These are phyloP conservation scores for Panulirus ornatus DNA, from an alignment of 1,140 invertebrate genomes.

Conservation along the genomic window DNA sequence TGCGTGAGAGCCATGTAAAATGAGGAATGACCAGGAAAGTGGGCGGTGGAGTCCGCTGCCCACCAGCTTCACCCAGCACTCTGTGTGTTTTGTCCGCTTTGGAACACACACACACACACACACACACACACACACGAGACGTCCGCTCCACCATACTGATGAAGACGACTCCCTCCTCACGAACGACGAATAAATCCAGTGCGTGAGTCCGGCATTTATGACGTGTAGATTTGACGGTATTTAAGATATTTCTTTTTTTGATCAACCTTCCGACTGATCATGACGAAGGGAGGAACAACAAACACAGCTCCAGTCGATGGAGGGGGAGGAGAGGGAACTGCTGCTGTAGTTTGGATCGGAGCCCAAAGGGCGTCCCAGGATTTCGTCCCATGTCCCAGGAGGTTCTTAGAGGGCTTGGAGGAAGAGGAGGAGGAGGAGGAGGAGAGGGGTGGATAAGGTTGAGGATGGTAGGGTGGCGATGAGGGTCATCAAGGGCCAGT, in stretches of 20 bases:
- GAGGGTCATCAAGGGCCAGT: not conserved
- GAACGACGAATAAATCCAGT: too few relatives aligned
- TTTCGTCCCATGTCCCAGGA: too few relatives aligned
- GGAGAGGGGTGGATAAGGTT: not conserved
- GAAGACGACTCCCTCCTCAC: too few relatives aligned
- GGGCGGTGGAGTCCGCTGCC: constrained; percentile 27
- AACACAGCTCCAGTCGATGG: too few relatives aligned
- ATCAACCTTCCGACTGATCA: too few relatives aligned
- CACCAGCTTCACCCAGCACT: not conserved
- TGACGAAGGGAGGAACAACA: too few relatives aligned
- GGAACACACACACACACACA: not conserved
- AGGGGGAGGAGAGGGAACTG: not conserved
- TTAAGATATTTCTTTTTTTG: too few relatives aligned
- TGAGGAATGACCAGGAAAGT: constrained; percentile 65
- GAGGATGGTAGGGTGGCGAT: not conserved
- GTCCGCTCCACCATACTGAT: not conserved
- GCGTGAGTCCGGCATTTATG: too few relatives aligned
- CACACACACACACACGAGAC: not conserved
- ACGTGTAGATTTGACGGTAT: too few relatives aligned
- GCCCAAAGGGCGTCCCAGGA: too few relatives aligned
- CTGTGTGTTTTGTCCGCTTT: too few relatives aligned
- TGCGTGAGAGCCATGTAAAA: constrained; percentile 58
- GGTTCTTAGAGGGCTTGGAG: not conserved
- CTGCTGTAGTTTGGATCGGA: too few relatives aligned
- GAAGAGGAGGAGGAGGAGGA: not conserved